These are phyloP conservation scores for Cheilosia vernalis DNA, from an alignment of 2,888 invertebrate genomes.

Conservation along the genomic window DNA sequence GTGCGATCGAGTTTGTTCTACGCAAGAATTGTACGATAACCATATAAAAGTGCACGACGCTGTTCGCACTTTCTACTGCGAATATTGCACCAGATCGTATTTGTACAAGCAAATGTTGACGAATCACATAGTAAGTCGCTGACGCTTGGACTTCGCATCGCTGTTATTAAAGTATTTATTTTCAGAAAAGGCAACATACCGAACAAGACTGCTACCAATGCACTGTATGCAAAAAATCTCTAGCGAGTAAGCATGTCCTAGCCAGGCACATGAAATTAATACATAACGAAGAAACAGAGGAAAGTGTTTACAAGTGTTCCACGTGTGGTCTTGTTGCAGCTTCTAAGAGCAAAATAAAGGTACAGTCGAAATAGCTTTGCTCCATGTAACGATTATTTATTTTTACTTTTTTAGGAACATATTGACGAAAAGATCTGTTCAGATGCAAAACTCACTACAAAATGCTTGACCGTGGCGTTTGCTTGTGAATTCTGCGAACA, in stretches of 20 bases:
- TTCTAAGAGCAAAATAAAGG: slow-evolving; percentile 76
- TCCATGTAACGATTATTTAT: not conserved
- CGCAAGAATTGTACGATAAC: slow-evolving; percentile 71
- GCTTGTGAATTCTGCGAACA: slow-evolving; percentile 81
- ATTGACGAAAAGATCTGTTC: slow-evolving; percentile 35
- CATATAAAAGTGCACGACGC: slow-evolving; percentile 77
- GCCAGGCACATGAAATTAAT: slow-evolving; percentile 78
- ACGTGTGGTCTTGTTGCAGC: slow-evolving; percentile 79
- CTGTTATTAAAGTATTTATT: slow-evolving; percentile 1
- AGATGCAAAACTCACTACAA: slow-evolving; percentile 20
- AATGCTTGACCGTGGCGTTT: slow-evolving; percentile 76
- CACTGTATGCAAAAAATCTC: slow-evolving; percentile 78
- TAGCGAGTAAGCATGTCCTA: slow-evolving; percentile 78
- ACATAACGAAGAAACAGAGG: slow-evolving; percentile 66
- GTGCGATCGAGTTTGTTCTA: slow-evolving; percentile 80
- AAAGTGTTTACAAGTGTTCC: slow-evolving; percentile 76
- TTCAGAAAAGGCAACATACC: slow-evolving; percentile 60
- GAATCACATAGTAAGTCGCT: slow-evolving; percentile 78
- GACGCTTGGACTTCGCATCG: not conserved
- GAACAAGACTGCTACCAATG: slow-evolving; percentile 76
- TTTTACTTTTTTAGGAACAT: slow-evolving; percentile 58
- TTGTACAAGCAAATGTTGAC: slow-evolving; percentile 76
- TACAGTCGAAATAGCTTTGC: slow-evolving; percentile 47
- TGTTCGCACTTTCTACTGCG: slow-evolving; percentile 76
- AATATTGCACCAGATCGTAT: slow-evolving; percentile 77